These are phyloP conservation scores for Sebastiscus tertius DNA, from an alignment of 2,797 vertebrate species.

Conservation along the genomic window DNA sequence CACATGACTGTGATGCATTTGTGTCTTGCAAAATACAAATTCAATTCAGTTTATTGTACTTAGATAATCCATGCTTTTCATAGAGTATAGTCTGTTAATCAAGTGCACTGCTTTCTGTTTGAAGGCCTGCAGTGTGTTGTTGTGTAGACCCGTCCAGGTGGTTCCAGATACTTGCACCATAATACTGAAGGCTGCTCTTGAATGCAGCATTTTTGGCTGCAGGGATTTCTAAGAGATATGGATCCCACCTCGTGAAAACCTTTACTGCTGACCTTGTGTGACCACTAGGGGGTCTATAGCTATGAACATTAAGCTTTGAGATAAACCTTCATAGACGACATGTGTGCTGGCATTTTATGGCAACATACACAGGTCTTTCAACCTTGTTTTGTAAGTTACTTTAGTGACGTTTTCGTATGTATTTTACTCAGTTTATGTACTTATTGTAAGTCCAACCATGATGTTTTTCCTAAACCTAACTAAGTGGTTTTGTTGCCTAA, in stretches of 20 bases:
- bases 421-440: too few relatives aligned
- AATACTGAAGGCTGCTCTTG: neutral
- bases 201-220: too few relatives aligned
- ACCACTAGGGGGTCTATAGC: too few relatives aligned
- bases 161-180: neutral
- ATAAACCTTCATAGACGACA: neutral
- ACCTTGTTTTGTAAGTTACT: too few relatives aligned
- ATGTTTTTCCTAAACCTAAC: too few relatives aligned
- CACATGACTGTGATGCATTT: neutral
- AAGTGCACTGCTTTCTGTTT: neutral
- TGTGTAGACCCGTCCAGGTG: too few relatives aligned
- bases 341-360: neutral
- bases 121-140: too few relatives aligned
- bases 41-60: neutral
- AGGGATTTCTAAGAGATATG: neutral
- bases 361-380: neutral
- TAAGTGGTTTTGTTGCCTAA: too few relatives aligned
- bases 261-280: neutral
- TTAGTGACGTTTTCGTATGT: too few relatives aligned
- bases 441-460: too few relatives aligned
- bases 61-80: neutral
- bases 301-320: too few relatives aligned
- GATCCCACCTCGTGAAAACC: neutral
- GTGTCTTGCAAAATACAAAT: neutral
- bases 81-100: neutral